A percentile compares a stretch with the other conserved stretches of the same genome.
Conservation (phyloP, 2,113 vertebrate species). For the Scalopus aquaticus region DNA sequence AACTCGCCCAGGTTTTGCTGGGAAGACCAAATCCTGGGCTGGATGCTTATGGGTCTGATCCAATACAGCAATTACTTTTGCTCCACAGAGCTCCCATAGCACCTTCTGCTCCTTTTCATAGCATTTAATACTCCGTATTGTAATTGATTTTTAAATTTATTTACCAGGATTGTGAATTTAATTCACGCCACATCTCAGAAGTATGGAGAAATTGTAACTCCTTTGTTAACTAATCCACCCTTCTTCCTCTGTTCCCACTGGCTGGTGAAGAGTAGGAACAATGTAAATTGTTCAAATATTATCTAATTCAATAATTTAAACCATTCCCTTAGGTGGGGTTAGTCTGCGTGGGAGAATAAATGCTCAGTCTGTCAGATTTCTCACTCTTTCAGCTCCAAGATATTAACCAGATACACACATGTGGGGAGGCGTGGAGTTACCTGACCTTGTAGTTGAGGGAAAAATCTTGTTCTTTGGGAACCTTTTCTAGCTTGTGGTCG, state of each 20-base stretch:
- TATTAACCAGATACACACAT: not conserved
- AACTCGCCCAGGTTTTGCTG: not conserved
- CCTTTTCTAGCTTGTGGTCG: not conserved
- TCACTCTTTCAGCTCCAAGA: not conserved
- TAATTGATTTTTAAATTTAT: slow-evolving; percentile 53
- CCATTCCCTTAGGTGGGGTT: not conserved
- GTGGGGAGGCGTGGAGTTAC: not conserved
- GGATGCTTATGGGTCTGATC: not conserved
- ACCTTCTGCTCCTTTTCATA: not conserved
- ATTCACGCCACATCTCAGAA: not conserved
- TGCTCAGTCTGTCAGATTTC: not conserved
- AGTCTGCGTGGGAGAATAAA: not conserved
- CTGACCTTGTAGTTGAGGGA: not conserved
- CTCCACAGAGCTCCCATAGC: not conserved
- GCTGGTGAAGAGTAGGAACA: not conserved
- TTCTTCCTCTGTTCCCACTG: not conserved
- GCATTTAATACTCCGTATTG: not conserved
- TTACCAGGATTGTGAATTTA: slow-evolving; percentile 23
- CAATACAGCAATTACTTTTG: slow-evolving; percentile 25
- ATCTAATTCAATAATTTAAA: not conserved
- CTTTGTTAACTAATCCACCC: slow-evolving; percentile 13
- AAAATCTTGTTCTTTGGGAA: not conserved
- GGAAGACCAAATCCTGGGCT: not conserved
- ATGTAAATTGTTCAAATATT: not conserved
- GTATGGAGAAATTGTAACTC: not conserved